These are phyloP conservation scores for Scopus umbretta DNA, from an alignment of 2,113 vertebrate species.

Conservation along the genomic window DNA sequence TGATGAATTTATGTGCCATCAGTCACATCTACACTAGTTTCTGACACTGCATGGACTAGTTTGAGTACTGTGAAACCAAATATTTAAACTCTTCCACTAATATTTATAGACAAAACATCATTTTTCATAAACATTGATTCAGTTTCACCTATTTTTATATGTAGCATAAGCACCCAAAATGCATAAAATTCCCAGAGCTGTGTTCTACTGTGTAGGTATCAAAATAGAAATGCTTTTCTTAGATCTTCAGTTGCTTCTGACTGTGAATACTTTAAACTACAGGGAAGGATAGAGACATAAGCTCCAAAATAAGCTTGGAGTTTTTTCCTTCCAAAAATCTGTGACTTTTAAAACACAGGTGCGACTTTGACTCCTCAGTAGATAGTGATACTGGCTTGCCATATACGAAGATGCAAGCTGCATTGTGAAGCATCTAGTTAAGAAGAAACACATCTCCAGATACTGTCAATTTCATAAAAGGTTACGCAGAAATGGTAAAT, in stretches of 20 bases:
- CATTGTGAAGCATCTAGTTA: background rate
- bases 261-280: background rate
- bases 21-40: background rate
- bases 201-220: background rate
- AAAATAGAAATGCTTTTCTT: slow-evolving; percentile 38
- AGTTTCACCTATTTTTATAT: background rate
- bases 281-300: background rate
- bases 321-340: background rate
- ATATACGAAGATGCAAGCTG: background rate
- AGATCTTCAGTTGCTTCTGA: background rate
- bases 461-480: background rate
- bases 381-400: background rate
- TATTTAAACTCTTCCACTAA: background rate
- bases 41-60: background rate
- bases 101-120: background rate
- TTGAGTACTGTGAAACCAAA: background rate
- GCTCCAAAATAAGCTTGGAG: background rate
- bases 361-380: background rate
- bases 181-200: background rate
- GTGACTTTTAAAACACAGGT: background rate
- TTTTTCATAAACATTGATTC: slow-evolving; percentile 13
- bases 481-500: background rate
- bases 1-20: background rate
- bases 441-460: background rate
- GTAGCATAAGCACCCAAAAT: background rate